A percentile compares a stretch with the other conserved stretches of the same genome.
phyloP scores from a whole-genome alignment of 2,113 vertebrate genomes.

The Corydoras maculifer region DNA sequence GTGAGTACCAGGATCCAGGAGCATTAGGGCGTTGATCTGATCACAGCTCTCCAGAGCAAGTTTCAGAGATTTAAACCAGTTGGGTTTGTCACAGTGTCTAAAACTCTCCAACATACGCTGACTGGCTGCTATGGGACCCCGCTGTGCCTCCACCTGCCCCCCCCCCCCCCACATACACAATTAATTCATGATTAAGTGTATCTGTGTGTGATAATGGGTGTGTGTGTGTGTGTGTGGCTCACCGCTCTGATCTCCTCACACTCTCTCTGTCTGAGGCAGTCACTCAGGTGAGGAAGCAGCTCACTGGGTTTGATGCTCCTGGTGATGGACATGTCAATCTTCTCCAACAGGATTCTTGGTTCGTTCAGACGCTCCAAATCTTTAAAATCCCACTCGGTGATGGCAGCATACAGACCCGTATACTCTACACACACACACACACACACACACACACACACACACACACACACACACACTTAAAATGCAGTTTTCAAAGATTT shows the following conservation, averaged over 20 bases:
- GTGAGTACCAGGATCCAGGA: constrained; percentile 32
- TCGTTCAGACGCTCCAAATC: neutral
- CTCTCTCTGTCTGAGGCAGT: constrained; percentile 33
- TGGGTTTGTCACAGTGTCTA: constrained; percentile 41
- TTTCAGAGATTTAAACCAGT: constrained; percentile 47
- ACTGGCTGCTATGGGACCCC: constrained; percentile 37
- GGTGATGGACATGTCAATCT: constrained; percentile 35
- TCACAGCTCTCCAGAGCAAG: constrained; percentile 26
- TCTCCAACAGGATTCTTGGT: constrained; percentile 24
- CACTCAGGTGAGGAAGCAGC: constrained; percentile 29
- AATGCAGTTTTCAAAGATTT: too few species aligned
- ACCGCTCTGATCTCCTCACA: constrained; percentile 46
- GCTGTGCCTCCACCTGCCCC: constrained; percentile 24
- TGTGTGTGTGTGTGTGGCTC: constrained; percentile 13
- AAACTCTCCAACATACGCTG: constrained; percentile 34
- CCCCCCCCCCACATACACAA: neutral
- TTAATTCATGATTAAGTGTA: too few species aligned
- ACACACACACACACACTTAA: neutral
- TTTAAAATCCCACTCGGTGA: constrained; percentile 42
- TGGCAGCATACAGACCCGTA: constrained; percentile 39
- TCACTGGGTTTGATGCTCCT: constrained; percentile 42
- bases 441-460: neutral
- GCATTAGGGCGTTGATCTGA: neutral
- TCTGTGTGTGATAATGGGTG: neutral
- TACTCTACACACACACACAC: constrained; percentile 41